Evolutionary conservation across 1,140 invertebrate species (phyloP), one percentile per base, ranked within the genome.

Genomic region (Ceratosolen fusciceps): DNA sequence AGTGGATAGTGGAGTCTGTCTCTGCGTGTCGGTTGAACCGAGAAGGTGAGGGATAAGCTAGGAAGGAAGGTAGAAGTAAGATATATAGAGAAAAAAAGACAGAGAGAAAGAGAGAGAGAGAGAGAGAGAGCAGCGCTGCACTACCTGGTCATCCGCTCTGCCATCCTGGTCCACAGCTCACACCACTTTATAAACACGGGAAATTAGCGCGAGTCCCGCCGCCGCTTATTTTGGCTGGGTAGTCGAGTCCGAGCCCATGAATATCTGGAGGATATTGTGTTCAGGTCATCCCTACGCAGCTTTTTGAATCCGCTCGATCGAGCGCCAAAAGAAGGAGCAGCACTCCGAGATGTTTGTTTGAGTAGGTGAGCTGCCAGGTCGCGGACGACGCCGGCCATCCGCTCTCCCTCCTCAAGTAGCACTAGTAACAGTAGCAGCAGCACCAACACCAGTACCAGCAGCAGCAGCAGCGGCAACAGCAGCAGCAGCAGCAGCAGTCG

Each of bases 1-100:
- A 87, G 87, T 83, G 87, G 86, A 87, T 85, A 85, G 86, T 82
- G 85, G 68, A 72, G 68, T 21, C 56, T 72, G 29, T 1, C 58
- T n/a, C 12, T 72, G 70, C 62, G 60, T n/a, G n/a, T 72, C 54
- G 65, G 37, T 24, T 16, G 34, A n/a, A n/a, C n/a, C n/a, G n/a
- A 62, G 56, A 52, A 24, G 16, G 0, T 43, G 39, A 19, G 9
- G 52, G n/a, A 62, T 39, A 52, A 24, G 16, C 1, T 43, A 47
- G 49, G 9, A 62, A 78, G 43, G 74, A 62, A 68, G 67, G 19
- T 65, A n/a, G 31, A 58, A 49, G 16, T 2, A 71, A 14, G 68
- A n/a, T n/a, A n/a, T n/a, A n/a, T n/a, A n/a, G n/a, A n/a, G n/a
- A n/a, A n/a, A n/a, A n/a, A n/a, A n/a, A n/a, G n/a, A n/a, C n/a